Evolutionary conservation across 2,888 invertebrate species (phyloP).

Genomic region (Chloroclystis v-ata): DNA sequence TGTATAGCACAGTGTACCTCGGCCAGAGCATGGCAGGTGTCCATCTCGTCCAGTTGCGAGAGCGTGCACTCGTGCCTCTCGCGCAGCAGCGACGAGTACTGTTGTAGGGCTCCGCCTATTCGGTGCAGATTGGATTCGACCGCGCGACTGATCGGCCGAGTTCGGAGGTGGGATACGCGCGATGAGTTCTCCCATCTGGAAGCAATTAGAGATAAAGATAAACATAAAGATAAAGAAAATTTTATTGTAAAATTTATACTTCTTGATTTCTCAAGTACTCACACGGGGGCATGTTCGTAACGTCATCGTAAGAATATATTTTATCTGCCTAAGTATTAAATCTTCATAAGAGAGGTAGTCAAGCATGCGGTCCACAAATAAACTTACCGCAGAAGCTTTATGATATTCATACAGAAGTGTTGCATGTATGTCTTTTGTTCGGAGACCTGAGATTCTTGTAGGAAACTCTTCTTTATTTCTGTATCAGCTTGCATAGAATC

Average conservation of each 20-base stretch:
- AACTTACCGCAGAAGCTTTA: conserved; percentile 62
- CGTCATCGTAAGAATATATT: too few species aligned
- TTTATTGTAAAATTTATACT: too few species aligned
- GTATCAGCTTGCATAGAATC: conserved; percentile 59
- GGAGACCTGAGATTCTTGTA: conserved; percentile 42
- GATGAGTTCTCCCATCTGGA: conserved; percentile 81
- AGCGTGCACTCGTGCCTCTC: conserved; percentile 35
- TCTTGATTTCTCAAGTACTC: too few species aligned
- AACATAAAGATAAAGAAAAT: too few species aligned
- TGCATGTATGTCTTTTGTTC: conserved; percentile 70
- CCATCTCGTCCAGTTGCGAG: conserved; percentile 45
- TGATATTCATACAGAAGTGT: conserved; percentile 62
- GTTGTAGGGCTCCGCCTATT: conserved; percentile 43
- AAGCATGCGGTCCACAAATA: too few species aligned
- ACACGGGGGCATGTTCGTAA: too few species aligned
- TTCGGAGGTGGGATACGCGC: conserved; percentile 52
- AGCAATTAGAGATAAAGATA: not conserved
- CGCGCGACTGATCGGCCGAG: conserved; percentile 54
- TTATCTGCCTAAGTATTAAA: too few species aligned
- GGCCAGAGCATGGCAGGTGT: conserved; percentile 59
- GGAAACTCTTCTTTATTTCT: conserved; percentile 57
- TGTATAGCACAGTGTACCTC: conserved; percentile 45
- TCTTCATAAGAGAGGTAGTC: too few species aligned
- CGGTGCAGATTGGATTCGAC: conserved; percentile 51
- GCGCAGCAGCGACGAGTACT: conserved; percentile 44